Base-by-base conservation (phyloP, 2,113 vertebrate genomes). In the Solenodon paradoxus region DNA sequence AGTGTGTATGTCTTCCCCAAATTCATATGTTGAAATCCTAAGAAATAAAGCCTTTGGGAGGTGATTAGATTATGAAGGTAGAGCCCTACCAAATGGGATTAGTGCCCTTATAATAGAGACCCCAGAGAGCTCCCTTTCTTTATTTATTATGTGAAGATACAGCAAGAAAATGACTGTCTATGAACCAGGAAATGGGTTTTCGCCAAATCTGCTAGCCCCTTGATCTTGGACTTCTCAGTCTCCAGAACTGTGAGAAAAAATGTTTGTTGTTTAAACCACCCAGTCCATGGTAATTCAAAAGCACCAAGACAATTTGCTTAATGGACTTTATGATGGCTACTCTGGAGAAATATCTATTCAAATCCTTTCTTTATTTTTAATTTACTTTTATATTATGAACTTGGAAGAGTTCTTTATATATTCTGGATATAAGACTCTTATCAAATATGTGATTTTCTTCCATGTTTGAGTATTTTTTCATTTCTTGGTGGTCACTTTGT, bases 351-450 rank as follows among this genome's bases (percentile, higher is more conserved):
- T 88, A 38, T 45, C 45, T 81, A 11, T 42, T 77, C 55, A 88
- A 53, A 64, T 82, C 57, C 12, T 94, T 38, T 53, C 32, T 22
- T 24, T 77, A 24, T 93, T 59, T 84, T 68, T 78, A 69, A 83
- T 77, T 94, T 53, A 10, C 59, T 51, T 94, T 94, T 95, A 49
- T 57, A 55, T 90, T 84, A 84, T 51, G 81, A 35, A 92, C 1
- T 79, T 89, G 32, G 55, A 71, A 78, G 42, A 17, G 5, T 61
- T 69, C n/a, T 88, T 85, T 47, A 40, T 53, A 78, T 84, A 51
- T 78, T 66, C 49, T 89, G 20, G 15, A 49, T 89, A 57, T 32
- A 93, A 57, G 71, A 47, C 55, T 15, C 47, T 72, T 84, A 19
- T 92, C 69, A 63, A 5, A 64, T 57, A 66, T 81, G 45, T 51